These are phyloP conservation scores for Oedothorax gibbosus DNA, from an alignment of 1,140 invertebrate species.

Conservation along the genomic window DNA sequence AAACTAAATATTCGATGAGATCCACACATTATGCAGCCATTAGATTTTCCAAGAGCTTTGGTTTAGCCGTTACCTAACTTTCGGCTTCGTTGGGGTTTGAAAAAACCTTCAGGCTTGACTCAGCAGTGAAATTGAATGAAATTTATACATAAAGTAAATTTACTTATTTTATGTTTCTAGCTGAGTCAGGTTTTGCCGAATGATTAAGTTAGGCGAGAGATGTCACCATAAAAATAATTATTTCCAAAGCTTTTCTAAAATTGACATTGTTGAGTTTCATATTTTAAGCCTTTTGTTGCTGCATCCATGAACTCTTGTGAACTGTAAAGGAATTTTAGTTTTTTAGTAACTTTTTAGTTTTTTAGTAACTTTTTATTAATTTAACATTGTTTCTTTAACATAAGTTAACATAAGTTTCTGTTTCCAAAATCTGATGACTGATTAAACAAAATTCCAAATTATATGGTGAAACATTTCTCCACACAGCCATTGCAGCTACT, in stretches of 20 bases:
- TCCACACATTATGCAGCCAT: constrained; percentile 31
- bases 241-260: background rate
- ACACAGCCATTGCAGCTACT: too few species aligned
- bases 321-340: too few species aligned
- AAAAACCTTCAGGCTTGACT: constrained; percentile 18
- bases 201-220: background rate
- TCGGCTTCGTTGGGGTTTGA: background rate
- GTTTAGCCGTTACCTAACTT: constrained; percentile 25
- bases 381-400: too few species aligned
- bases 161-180: background rate
- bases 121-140: constrained; percentile 27
- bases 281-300: too few species aligned
- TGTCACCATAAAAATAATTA: background rate
- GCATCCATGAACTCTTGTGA: too few species aligned
- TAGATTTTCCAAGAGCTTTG: constrained; percentile 3
- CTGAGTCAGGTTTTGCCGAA: background rate
- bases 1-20: constrained; percentile 39
- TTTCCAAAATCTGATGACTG: too few species aligned
- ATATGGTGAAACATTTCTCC: too few species aligned
- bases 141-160: constrained; percentile 36
- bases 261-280: too few species aligned
- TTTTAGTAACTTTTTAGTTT: too few species aligned
- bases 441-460: too few species aligned
- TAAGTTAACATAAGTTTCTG: too few species aligned
- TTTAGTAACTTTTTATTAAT: too few species aligned